Percentiles rank a stretch among this genome's conserved stretches.
phyloP scores from a whole-genome alignment of 2,888 invertebrate genomes.

The Lomographa bimaculata region DNA sequence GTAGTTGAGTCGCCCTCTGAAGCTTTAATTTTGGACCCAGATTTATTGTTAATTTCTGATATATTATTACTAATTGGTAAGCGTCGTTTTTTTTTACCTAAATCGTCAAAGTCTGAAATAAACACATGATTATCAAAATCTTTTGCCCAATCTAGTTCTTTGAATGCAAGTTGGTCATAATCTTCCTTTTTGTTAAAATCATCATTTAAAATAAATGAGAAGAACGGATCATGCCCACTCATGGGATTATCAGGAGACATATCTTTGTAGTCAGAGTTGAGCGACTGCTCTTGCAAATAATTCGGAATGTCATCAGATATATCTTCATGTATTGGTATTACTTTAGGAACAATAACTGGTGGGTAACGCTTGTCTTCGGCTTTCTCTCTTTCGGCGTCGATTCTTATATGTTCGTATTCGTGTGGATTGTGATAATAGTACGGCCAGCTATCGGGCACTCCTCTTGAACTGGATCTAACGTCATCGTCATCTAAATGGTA shows the following conservation, averaged over 20 bases:
- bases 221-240: conserved; percentile 58
- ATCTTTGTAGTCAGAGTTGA: conserved; percentile 26
- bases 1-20: conserved; percentile 32
- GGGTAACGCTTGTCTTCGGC: conserved; percentile 64
- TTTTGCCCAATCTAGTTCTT: conserved; percentile 56
- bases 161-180: conserved; percentile 51
- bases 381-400: conserved; percentile 48
- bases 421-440: conserved; percentile 57
- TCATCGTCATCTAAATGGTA: conserved; percentile 63
- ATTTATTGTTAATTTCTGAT: neutral
- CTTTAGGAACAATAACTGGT: conserved; percentile 34
- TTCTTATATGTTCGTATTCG: conserved; percentile 54
- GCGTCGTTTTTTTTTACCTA: conserved; percentile 25
- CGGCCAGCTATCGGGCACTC: conserved; percentile 57
- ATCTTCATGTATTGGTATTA: conserved; percentile 67
- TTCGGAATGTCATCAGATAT: conserved; percentile 48
- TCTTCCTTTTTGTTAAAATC: conserved; percentile 57
- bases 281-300: conserved; percentile 23
- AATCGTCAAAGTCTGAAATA: conserved; percentile 32
- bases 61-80: conserved; percentile 5
- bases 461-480: conserved; percentile 53
- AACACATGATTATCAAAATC: conserved; percentile 48
- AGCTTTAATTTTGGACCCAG: neutral
- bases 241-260: conserved; percentile 57
- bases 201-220: conserved; percentile 64